phyloP scores from a whole-genome alignment of 2,797 vertebrate species.

The Gobionotothen gibberifrons region DNA sequence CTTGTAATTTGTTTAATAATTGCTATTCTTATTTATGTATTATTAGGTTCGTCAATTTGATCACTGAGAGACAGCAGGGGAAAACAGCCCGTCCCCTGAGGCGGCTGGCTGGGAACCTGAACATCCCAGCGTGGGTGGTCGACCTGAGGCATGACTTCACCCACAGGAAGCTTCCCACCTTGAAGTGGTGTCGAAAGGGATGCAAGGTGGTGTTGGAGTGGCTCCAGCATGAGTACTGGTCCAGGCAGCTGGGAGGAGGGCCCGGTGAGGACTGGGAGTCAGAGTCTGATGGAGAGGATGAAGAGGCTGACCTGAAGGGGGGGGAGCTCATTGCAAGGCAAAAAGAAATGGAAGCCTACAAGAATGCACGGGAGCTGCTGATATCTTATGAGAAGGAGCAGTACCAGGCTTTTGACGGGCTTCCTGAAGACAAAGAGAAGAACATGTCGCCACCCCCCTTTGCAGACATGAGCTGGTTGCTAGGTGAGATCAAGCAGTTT shows the following conservation, averaged over 20 bases:
- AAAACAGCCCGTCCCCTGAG: conserved; percentile 84
- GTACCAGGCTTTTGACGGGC: conserved; percentile 83
- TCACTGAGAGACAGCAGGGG: conserved; percentile 93
- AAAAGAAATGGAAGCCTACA: conserved; percentile 87
- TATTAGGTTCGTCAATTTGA: conserved; percentile 90
- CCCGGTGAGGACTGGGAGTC: conserved; percentile 85
- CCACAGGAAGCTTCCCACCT: conserved; percentile 90
- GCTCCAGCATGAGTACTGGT: conserved; percentile 95
- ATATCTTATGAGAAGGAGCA: conserved; percentile 90
- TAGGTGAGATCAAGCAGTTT: conserved; percentile 92
- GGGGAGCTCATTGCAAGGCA: conserved; percentile 69
- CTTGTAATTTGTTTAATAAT: too few species aligned
- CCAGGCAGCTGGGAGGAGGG: conserved; percentile 88
- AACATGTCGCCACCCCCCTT: conserved; percentile 83
- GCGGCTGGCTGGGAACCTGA: conserved; percentile 89
- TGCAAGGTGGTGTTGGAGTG: conserved; percentile 91
- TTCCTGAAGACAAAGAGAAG: conserved; percentile 64
- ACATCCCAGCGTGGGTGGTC: conserved; percentile 95
- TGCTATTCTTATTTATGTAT: too few species aligned
- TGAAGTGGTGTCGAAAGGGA: conserved; percentile 92
- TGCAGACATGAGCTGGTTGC: conserved; percentile 89
- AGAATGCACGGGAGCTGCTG: conserved; percentile 87
- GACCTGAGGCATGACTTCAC: conserved; percentile 94
- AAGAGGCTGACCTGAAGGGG: conserved; percentile 81
- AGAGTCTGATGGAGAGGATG: conserved; percentile 79